phyloP scores from a whole-genome alignment of 2,888 invertebrate species.

The Brachypalpus laphriformis region DNA sequence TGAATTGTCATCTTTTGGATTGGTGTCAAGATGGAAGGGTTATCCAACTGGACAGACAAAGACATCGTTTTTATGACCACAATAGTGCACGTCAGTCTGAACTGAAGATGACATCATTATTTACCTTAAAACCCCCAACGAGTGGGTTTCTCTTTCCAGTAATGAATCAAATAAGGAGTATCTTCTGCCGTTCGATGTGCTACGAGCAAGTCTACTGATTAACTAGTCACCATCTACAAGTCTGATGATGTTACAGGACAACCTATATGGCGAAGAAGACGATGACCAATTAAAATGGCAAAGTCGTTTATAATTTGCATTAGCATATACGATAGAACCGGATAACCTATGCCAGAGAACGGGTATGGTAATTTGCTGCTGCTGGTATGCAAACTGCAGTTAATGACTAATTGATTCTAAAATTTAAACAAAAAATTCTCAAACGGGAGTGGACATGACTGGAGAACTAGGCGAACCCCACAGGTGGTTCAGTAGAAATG shows the following conservation, averaged over 20 bases:
- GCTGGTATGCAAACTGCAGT: neutral
- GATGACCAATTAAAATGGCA: neutral
- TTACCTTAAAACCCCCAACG: conserved; percentile 16
- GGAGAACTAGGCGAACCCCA: too few relatives aligned
- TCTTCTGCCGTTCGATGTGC: conserved; percentile 13
- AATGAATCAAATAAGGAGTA: conserved; percentile 24
- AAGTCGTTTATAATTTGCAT: neutral
- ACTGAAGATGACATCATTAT: conserved; percentile 49
- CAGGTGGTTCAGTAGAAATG: too few relatives aligned
- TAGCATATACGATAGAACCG: neutral
- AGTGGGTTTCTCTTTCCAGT: conserved; percentile 34
- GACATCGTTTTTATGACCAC: conserved; percentile 29
- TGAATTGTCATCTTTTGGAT: neutral
- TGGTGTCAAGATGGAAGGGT: conserved; percentile 12
- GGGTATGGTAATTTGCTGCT: neutral
- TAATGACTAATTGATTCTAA: neutral
- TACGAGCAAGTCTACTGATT: neutral
- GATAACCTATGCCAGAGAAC: neutral
- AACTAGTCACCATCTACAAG: neutral
- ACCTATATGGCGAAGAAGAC: neutral
- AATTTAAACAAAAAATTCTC: neutral
- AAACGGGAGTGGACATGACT: too few relatives aligned
- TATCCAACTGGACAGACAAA: conserved; percentile 1
- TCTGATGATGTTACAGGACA: neutral
- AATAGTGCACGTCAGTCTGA: conserved; percentile 15